Evolutionary conservation across 2,797 vertebrate genomes (phyloP).

Genomic region (Crenichthys baileyi): DNA sequence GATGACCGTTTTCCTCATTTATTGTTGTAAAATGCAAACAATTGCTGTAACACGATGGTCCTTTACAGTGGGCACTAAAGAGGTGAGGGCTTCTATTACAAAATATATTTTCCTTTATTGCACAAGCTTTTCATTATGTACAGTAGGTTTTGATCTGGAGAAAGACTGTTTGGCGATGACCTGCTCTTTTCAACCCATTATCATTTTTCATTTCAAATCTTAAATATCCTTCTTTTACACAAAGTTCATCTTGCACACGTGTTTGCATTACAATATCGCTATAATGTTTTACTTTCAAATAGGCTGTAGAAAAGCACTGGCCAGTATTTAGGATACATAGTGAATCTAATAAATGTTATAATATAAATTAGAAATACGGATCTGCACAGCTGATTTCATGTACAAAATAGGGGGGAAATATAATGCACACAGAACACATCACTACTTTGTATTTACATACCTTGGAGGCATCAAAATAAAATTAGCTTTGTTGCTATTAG

Average conservation of each 20-base stretch:
- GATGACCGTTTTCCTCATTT: slow-evolving; percentile 64
- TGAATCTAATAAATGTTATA: background rate
- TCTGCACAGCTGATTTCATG: background rate
- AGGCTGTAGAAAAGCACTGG: background rate
- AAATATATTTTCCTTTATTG: background rate
- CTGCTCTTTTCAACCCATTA: too few relatives aligned
- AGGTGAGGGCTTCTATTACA: slow-evolving; percentile 22
- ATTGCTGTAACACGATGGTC: slow-evolving; percentile 35
- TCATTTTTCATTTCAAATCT: too few relatives aligned
- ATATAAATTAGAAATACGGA: background rate
- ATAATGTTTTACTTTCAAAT: too few relatives aligned
- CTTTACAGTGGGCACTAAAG: slow-evolving; percentile 45
- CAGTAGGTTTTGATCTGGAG: too few relatives aligned
- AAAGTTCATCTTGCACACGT: too few relatives aligned
- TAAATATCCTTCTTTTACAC: too few relatives aligned
- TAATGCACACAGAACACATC: background rate
- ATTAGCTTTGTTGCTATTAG: background rate
- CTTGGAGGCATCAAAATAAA: too few relatives aligned
- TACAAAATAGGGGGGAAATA: background rate
- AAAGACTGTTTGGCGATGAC: too few relatives aligned
- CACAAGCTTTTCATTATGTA: too few relatives aligned
- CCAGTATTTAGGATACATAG: background rate
- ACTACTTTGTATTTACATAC: too few relatives aligned
- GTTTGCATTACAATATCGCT: too few relatives aligned
- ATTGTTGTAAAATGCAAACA: slow-evolving; percentile 60